phyloP scores from a whole-genome alignment of 2,113 vertebrate species.

The Tachycineta bicolor region DNA sequence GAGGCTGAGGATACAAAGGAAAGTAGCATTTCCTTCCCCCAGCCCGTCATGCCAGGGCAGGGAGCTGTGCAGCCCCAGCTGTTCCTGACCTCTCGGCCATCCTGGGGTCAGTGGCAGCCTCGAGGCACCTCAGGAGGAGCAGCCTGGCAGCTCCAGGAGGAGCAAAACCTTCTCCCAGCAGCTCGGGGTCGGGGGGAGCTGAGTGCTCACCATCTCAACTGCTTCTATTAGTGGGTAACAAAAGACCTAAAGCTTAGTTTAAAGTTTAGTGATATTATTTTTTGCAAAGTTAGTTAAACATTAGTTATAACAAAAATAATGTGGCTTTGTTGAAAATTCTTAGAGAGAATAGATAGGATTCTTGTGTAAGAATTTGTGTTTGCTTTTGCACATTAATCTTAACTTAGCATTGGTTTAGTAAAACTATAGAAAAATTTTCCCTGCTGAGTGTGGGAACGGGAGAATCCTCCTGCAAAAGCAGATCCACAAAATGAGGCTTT shows the following conservation, averaged over 20 bases:
- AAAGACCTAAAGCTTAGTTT: no score
- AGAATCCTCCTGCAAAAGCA: not conserved
- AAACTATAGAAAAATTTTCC: no score
- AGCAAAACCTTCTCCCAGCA: not conserved
- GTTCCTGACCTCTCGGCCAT: not conserved
- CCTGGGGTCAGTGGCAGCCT: not conserved
- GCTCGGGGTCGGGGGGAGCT: not conserved
- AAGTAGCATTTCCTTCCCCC: slow-evolving; percentile 51
- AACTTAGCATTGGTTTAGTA: no score
- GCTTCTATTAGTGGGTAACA: no score
- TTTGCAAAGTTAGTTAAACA: no score
- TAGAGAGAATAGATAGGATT: no score
- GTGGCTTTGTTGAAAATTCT: no score
- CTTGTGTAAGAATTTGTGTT: no score
- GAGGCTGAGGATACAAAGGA: slow-evolving; percentile 5
- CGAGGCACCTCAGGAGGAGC: not conserved
- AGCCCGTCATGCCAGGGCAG: slow-evolving; percentile 16
- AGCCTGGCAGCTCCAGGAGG: not conserved
- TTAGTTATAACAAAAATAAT: no score
- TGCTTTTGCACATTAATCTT: no score
- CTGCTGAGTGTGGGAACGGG: no score
- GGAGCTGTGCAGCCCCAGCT: slow-evolving; percentile 1
- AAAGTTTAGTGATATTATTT: no score
- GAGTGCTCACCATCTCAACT: not conserved
- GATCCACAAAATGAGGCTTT: not conserved